These are phyloP conservation scores for Listrodromus nycthemerus DNA, from an alignment of 2,888 invertebrate genomes.

Conservation along the genomic window DNA sequence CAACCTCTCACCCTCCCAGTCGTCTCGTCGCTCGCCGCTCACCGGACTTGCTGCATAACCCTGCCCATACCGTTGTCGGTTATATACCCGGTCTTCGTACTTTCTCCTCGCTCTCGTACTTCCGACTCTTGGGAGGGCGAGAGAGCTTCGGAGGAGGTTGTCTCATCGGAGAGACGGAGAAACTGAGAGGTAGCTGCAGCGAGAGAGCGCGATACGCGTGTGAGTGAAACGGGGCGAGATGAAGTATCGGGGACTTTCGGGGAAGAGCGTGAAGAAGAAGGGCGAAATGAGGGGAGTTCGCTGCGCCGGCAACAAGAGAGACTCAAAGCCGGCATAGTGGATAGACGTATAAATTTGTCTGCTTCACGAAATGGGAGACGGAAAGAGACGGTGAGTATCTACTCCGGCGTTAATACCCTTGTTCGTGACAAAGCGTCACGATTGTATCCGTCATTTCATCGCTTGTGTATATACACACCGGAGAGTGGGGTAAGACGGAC, in stretches of 20 bases:
- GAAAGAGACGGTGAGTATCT: slow-evolving; percentile 15
- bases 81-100: slow-evolving; percentile 26
- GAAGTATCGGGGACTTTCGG: slow-evolving; percentile 28
- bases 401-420: slow-evolving; percentile 30
- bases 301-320: slow-evolving; percentile 17
- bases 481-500: background rate
- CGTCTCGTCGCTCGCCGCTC: slow-evolving; percentile 58
- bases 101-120: slow-evolving; percentile 40
- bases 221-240: slow-evolving; percentile 33
- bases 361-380: slow-evolving; percentile 37
- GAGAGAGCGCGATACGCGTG: slow-evolving; percentile 27
- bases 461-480: slow-evolving; percentile 11
- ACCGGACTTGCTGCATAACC: slow-evolving; percentile 55
- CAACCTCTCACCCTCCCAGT: slow-evolving; percentile 48
- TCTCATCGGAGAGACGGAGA: slow-evolving; percentile 34
- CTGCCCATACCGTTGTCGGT: background rate
- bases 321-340: slow-evolving; percentile 27
- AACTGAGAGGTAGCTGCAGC: slow-evolving; percentile 26
- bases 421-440: slow-evolving; percentile 28
- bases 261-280: slow-evolving; percentile 35
- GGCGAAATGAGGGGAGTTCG: slow-evolving; percentile 28
- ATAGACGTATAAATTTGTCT: slow-evolving; percentile 62
- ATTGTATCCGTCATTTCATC: slow-evolving; percentile 44
- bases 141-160: slow-evolving; percentile 46
- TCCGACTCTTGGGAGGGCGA: slow-evolving; percentile 45